A percentile compares a stretch with the other conserved stretches of the same genome.
phyloP scores from a whole-genome alignment of 2,113 vertebrate genomes.

The Heterochromis multidens region DNA sequence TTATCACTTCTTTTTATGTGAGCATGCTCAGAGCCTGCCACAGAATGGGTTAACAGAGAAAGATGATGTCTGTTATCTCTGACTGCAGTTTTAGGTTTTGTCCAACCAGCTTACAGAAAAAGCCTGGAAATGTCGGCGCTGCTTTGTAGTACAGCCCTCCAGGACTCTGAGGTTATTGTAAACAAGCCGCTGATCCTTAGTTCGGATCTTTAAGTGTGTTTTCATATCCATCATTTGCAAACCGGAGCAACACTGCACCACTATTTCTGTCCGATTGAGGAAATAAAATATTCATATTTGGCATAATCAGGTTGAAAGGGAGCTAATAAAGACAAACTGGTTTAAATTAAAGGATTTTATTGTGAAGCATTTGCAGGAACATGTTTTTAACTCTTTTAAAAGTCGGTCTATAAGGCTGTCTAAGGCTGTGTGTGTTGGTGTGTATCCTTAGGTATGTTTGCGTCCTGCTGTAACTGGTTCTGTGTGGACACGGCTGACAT shows the following conservation, averaged over 20 bases:
- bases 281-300: not conserved
- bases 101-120: not conserved
- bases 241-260: not conserved
- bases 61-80: too few species aligned
- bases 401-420: not conserved
- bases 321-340: not conserved
- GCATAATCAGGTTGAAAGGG: not conserved
- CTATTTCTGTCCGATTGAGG: not conserved
- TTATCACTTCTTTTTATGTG: not conserved
- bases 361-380: not conserved
- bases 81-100: not conserved
- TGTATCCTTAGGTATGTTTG: slow-evolving; percentile 79
- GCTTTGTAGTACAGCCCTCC: not conserved
- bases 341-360: not conserved
- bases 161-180: too few species aligned
- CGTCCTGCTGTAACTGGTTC: slow-evolving; percentile 91
- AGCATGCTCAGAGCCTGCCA: not conserved
- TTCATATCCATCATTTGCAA: not conserved
- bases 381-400: not conserved
- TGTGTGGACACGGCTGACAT: slow-evolving; percentile 82
- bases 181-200: not conserved
- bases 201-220: not conserved
- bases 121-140: not conserved
- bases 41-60: not conserved
- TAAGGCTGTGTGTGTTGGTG: not conserved